Evolutionary conservation across 2,113 vertebrate genomes (phyloP), one percentile per base, ranked within the genome.

Genomic region (Pipra filicauda): DNA sequence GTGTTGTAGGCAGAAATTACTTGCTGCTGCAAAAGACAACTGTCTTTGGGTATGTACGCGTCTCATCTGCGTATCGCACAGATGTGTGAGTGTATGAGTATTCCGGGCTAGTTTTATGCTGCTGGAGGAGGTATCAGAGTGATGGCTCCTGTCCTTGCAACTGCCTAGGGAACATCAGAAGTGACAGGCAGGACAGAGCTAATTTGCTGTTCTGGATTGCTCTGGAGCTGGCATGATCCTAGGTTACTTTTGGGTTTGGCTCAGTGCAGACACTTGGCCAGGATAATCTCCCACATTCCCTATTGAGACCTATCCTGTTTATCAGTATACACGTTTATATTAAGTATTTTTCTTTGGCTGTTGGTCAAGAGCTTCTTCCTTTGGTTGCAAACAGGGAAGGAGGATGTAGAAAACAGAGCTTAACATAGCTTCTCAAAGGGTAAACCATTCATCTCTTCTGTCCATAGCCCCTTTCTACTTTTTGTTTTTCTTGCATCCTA

Each of bases 341-440:
- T 30, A 90, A 66, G 65, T 52, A 13, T 64, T 13, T 21, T 83
- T 88, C 52, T 67, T 91, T 90, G 92, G 82, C 88, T 27, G 24
- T 86, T 67, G 43, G 64, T 90, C 88, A 95, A 96, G 55, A 64
- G 27, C 31, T 51, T 90, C 61, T 96, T 94, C 79, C 75, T 93
- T 88, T 91, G 33, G 9, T 72, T 84, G 61, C 72, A 89, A 31
- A 41, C 39, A 30, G 15, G 67, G 67, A 95, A 93, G 49, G 30
- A 91, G 22, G 73, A 78, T 86, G 43, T 85, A 84, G 80, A 91
- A 95, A 92, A 75, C 33, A 43, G 22, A 85, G 41, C 44, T 80
- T 58, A 41, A 23, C 37, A 72, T 44, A 39, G 59, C 30, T 91
- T 89, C 65, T 84, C 0, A 2, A 28, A 55, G 28, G 26, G 57